phyloP scores from a whole-genome alignment of 1,140 invertebrate species.

The Neocloeon triangulifer region DNA sequence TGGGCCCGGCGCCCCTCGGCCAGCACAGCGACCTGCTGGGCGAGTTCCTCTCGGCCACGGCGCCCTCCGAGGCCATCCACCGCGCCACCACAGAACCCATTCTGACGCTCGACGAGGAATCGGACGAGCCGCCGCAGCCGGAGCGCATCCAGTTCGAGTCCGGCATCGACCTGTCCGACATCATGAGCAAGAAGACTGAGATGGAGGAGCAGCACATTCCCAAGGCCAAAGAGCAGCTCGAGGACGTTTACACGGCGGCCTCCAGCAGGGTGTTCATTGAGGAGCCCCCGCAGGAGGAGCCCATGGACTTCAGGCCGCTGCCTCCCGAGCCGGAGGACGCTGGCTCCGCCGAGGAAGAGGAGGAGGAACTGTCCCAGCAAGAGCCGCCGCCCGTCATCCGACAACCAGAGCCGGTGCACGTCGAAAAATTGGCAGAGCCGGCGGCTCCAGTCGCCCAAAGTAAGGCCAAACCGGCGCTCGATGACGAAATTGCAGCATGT shows the following conservation, averaged over 20 bases:
- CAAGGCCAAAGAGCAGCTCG: no score
- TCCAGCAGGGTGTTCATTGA: no score
- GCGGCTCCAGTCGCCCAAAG: conserved; percentile 7
- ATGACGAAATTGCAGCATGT: conserved; percentile 1
- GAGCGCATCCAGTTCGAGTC: no score
- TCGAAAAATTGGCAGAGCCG: no score
- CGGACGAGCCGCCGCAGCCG: no score
- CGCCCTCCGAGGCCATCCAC: conserved; percentile 8
- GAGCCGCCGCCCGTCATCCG: conserved; percentile 7
- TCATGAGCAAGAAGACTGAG: conserved; percentile 11
- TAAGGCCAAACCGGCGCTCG: conserved; percentile 9
- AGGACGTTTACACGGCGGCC: no score
- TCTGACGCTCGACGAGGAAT: conserved; percentile 11
- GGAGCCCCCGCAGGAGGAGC: conserved; percentile 13
- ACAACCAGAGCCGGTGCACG: conserved; percentile 12
- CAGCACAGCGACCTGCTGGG: conserved; percentile 9
- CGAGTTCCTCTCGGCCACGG: conserved; percentile 5
- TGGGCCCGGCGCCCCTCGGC: conserved; percentile 8
- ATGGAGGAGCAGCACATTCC: no score
- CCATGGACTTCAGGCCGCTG: conserved; percentile 14
- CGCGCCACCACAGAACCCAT: conserved; percentile 11
- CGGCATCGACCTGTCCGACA: no score
- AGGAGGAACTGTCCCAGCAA: conserved; percentile 7
- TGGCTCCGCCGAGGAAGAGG: conserved; percentile 6
- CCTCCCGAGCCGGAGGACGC: conserved; percentile 9